Evolutionary conservation across 1,140 invertebrate genomes (phyloP).

Genomic region (Drosophila persimilis): DNA sequence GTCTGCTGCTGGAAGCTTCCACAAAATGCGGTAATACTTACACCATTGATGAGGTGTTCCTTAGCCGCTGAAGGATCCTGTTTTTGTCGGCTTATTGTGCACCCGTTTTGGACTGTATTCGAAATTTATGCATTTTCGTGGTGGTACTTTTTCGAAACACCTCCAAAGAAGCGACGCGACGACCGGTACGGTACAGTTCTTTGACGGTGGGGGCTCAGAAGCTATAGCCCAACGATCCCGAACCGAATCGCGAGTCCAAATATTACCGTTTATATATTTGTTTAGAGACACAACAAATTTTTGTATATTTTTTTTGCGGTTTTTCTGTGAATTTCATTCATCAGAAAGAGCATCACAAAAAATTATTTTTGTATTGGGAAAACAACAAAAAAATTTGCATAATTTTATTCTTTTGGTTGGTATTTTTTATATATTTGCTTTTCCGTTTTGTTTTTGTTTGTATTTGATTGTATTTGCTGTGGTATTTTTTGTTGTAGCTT

Average conservation of each 20-base stretch:
- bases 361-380: conserved; percentile 32
- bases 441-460: conserved; percentile 54
- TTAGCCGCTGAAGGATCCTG: conserved; percentile 29
- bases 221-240: conserved; percentile 5
- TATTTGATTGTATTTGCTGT: conserved; percentile 68
- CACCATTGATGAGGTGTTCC: conserved; percentile 59
- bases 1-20: conserved; percentile 13
- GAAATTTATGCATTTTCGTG: conserved; percentile 57
- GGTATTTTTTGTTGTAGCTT: conserved; percentile 27
- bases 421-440: conserved; percentile 50
- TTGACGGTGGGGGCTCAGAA: not conserved
- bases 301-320: conserved; percentile 23
- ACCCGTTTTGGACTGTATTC: conserved; percentile 67
- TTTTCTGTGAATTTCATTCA: conserved; percentile 64
- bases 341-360: conserved; percentile 65
- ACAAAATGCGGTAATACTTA: conserved; percentile 38
- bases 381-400: conserved; percentile 73
- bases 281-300: conserved; percentile 8
- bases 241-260: conserved; percentile 48
- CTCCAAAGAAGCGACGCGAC: conserved; percentile 35
- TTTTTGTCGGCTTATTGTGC: conserved; percentile 35
- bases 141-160: conserved; percentile 40
- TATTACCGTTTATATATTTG: conserved; percentile 26
- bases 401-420: conserved; percentile 54
- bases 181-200: conserved; percentile 54